Base-by-base conservation (phyloP, 2,113 vertebrate species). In the Gadus macrocephalus region DNA sequence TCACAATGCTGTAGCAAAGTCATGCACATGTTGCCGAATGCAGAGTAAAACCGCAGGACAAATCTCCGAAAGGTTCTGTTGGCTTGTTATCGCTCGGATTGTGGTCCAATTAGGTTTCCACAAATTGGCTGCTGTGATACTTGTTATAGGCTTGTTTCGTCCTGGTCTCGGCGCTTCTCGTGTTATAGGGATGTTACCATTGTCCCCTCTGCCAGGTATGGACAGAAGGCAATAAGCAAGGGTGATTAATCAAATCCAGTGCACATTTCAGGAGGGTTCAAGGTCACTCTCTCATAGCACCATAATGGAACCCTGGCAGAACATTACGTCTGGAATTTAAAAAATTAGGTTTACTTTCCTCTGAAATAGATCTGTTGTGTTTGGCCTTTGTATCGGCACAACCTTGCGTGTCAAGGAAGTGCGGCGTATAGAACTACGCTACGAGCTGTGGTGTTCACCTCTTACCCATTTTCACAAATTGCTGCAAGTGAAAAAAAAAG, bases 391-490 rank as follows among this genome's bases (percentile, higher is more conserved):
- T 87, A 62, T 85, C 78, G 86, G 84, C 78, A 82, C 87, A 88
- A 88, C 86, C 89, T 83, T 87, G 81, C 79, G 82, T 84, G 72
- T 84, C 85, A 80, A 63, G 69, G 72, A 66, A 84, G 88, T 86
- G 88, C 83, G 81, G 61, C 75, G 72, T 87, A 82, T 83, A 87
- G 83, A 84, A 82, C 75, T 78, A 73, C 62, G 84, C 87, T 88
- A 84, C 79, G 73, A 89, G 89, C 79, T 67, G 75, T 84, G 76
- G 82, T 73, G 72, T 89, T 89, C 91, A 49, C 92, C 88, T 88
- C 91, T 83, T 82, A 38, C 76, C 78, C 78, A 72, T 87, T 85
- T 58, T 17, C 55, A 16, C 73, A 79, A 73, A 73, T 78, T 84
- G 79, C 85, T 72, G 83, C 81, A 82, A 85, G 87, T 74, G 88